Percentiles rank a stretch among this genome's conserved stretches.
phyloP scores from a whole-genome alignment of 1,140 invertebrate species.

The Brachionus paranguensis region DNA sequence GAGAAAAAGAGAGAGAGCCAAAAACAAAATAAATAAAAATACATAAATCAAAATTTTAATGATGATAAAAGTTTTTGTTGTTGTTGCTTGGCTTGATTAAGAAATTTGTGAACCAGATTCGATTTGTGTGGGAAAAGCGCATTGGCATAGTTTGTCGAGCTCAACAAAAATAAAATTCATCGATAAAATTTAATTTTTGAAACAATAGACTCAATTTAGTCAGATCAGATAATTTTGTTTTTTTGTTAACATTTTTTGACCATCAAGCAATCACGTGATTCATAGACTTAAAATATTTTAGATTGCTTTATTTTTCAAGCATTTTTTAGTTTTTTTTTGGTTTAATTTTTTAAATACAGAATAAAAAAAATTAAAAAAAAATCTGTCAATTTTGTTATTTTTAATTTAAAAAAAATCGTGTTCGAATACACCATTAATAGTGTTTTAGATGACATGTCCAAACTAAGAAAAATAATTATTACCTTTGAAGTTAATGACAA shows the following conservation, averaged over 20 bases:
- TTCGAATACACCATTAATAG: too few species aligned
- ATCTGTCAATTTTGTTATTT: background rate
- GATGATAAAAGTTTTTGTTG: background rate
- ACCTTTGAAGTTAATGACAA: too few species aligned
- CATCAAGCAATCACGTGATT: background rate
- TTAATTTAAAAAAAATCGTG: background rate
- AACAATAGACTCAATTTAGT: background rate
- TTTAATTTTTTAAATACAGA: too few species aligned
- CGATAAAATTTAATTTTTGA: background rate
- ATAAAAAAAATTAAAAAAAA: background rate
- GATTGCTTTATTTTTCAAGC: background rate
- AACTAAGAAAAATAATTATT: too few species aligned
- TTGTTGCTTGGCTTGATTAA: background rate
- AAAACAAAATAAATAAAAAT: background rate
- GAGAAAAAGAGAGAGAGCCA: background rate
- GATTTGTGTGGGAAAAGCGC: background rate
- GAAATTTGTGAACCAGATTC: background rate
- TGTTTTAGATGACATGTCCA: too few species aligned
- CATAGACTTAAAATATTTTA: background rate
- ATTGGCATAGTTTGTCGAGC: background rate
- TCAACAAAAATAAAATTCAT: background rate
- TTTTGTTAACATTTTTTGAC: background rate
- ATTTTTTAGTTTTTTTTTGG: too few species aligned
- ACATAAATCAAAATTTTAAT: background rate
- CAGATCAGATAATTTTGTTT: background rate